Percentiles rank a stretch among this genome's conserved stretches.
Evolutionary conservation across 2,888 invertebrate species (phyloP).

Genomic region (Shargacucullia verbasci): DNA sequence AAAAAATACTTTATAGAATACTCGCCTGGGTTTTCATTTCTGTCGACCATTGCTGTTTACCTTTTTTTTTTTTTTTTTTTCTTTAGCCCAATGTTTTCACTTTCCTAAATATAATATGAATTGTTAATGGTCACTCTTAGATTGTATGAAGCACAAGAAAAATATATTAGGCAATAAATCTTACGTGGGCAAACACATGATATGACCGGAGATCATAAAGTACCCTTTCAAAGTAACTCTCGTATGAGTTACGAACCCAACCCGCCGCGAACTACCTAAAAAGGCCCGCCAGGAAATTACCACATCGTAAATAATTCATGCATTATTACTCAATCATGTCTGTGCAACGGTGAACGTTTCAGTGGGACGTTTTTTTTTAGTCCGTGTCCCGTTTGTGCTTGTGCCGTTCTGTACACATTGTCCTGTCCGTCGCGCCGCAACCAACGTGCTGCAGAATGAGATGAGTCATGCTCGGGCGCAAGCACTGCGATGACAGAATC

Average conservation of each 20-base stretch:
- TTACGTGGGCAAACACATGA: conserved; percentile 61
- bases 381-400: conserved; percentile 64
- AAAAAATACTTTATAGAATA: too few relatives aligned
- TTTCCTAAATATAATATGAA: background rate
- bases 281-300: conserved; percentile 78
- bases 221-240: conserved; percentile 60
- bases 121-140: background rate
- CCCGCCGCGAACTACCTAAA: conserved; percentile 72
- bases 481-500: conserved; percentile 51
- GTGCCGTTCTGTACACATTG: conserved; percentile 73
- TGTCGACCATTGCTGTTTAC: too few relatives aligned
- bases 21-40: too few relatives aligned
- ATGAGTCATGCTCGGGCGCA: conserved; percentile 54
- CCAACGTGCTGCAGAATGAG: conserved; percentile 39
- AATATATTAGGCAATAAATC: conserved; percentile 60
- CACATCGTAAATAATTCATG: conserved; percentile 87
- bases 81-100: too few relatives aligned
- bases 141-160: conserved; percentile 18
- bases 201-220: conserved; percentile 61
- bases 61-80: too few relatives aligned
- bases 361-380: conserved; percentile 67
- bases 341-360: conserved; percentile 78
- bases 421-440: conserved; percentile 69
- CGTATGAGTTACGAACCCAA: conserved; percentile 56
- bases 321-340: conserved; percentile 85